Evolutionary conservation across 2,113 vertebrate genomes (phyloP).

Genomic region (Brachyistius frenatus): DNA sequence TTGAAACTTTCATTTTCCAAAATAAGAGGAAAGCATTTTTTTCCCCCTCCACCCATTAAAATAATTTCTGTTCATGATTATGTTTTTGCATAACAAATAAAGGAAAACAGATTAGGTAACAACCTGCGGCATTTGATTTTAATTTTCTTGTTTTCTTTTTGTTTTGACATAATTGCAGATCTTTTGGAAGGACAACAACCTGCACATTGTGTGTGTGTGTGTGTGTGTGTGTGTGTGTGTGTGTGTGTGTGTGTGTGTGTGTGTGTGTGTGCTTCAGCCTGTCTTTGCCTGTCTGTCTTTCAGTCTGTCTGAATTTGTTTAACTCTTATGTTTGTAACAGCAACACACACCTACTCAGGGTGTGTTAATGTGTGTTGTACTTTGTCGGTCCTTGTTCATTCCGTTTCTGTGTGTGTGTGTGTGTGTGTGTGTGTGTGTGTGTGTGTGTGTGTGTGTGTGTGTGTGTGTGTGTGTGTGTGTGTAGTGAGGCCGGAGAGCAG

Average conservation of each 20-base stretch:
- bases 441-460: neutral
- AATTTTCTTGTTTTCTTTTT: neutral
- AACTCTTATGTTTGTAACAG: slow-evolving; percentile 37
- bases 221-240: neutral
- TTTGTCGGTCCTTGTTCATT: slow-evolving; percentile 48
- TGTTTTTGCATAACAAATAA: neutral
- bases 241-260: slow-evolving; percentile 10
- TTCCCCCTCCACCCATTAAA: too few relatives aligned
- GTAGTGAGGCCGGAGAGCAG: slow-evolving; percentile 31
- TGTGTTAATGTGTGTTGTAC: slow-evolving; percentile 53
- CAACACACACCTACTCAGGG: slow-evolving; percentile 64
- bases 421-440: too few relatives aligned
- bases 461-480: slow-evolving; percentile 29
- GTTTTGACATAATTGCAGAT: neutral
- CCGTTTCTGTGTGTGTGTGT: slow-evolving; percentile 4
- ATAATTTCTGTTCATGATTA: too few relatives aligned
- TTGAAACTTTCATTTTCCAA: too few relatives aligned
- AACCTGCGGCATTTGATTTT: neutral
- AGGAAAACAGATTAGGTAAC: neutral
- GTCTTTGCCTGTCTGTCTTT: slow-evolving; percentile 33
- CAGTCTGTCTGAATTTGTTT: slow-evolving; percentile 17
- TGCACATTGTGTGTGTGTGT: slow-evolving; percentile 6
- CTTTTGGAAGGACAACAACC: too few relatives aligned
- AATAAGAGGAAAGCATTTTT: too few relatives aligned
- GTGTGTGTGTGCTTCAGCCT: slow-evolving; percentile 18